Base-by-base conservation (phyloP, 2,797 vertebrate species). In the Champsocephalus esox region DNA sequence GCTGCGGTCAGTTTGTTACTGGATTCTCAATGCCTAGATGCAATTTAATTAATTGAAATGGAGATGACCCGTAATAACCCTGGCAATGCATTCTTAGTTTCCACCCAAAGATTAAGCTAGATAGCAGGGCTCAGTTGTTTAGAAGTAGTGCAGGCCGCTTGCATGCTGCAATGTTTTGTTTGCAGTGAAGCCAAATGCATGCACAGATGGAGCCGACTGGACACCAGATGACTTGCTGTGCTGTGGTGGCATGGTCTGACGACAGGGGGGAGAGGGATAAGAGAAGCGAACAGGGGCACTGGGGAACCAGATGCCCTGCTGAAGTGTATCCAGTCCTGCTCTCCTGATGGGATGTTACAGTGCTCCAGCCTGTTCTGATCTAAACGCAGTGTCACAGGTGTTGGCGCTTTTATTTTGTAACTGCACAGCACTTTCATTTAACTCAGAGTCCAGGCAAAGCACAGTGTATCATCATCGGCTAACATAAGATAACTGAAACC, bases 141-240 rank as follows among this genome's bases (percentile, higher is more conserved):
- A 67, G 82, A 88, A 59, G 77, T 50, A 83, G 79, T 38, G 19
- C 54, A 21, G 73, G 70, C 72, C 12, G n/a, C 51, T 81, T 11
- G 75, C 81, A 87, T 81, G 81, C 86, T 71, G 58, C 70, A 70
- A 51, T 73, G 82, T 77, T 87, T 88, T 87, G 84, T 88, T 90
- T 91, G 86, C 85, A 83, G 72, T 5, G 17, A 70, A 73, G 89
- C 88, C 86, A 88, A 88, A 87, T 72, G 68, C 75, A 34, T 62
- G 81, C 79, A 75, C 88, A 89, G 86, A 92, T 84, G 83, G 77
- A 81, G 83, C 83, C 7, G 72, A 90, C 77, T 88, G 86, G 84
- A 87, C 87, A 87, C 84, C 91, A 92, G 88, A 92, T 91, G 89
- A 91, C 89, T 83, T 62, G 84, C 75, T 79, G 61, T 67, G 73